phyloP scores from a whole-genome alignment of 2,888 invertebrate species.

The Erebia ligea region DNA sequence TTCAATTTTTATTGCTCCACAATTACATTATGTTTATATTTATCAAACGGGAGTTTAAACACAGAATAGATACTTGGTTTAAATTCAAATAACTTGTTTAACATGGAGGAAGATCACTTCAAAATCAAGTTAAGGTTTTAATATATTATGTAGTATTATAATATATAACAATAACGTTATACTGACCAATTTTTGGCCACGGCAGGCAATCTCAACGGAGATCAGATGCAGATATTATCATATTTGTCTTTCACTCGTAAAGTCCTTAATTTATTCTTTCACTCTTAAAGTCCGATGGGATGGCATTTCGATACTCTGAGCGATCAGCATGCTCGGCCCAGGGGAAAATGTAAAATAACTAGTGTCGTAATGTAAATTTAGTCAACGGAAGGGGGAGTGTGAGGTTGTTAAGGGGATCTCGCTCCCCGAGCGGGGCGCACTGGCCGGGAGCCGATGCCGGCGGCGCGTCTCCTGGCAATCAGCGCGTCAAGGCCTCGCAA shows the following conservation, averaged over 20 bases:
- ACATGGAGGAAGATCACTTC: not conserved
- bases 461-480: slow-evolving; percentile 86
- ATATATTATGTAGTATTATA: no score
- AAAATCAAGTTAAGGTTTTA: not conserved
- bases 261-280: no score
- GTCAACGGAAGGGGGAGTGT: slow-evolving; percentile 8
- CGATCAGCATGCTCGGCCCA: no score
- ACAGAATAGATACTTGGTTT: no score
- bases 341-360: not conserved
- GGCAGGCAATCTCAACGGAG: no score
- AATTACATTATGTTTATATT: not conserved
- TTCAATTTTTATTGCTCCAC: not conserved
- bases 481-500: slow-evolving; percentile 87
- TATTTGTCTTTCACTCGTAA: no score
- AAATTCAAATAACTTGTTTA: not conserved
- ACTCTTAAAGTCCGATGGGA: no score
- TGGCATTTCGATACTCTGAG: no score
- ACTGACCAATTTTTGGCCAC: no score
- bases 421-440: slow-evolving; percentile 63
- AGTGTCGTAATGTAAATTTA: slow-evolving; percentile 18
- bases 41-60: no score
- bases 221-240: no score
- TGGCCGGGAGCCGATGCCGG: slow-evolving; percentile 63
- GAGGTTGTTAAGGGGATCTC: slow-evolving; percentile 52
- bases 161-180: not conserved